Conservation (phyloP, 2,797 vertebrate species). For the Spinus olivaceus region DNA sequence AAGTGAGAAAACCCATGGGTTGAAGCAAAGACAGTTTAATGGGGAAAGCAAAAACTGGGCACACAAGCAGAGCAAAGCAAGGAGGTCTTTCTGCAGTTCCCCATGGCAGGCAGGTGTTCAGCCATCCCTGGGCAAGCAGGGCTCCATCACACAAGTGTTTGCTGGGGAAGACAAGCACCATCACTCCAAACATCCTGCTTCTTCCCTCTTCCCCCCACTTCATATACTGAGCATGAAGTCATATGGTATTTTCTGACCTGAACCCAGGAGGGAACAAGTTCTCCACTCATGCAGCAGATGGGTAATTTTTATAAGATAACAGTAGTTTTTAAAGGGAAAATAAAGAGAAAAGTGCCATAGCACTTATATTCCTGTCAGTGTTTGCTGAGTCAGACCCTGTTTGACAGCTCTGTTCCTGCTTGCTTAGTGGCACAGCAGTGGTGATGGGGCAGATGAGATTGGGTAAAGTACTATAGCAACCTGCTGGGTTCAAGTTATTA, state of each 20-base stretch:
- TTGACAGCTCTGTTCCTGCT: not conserved
- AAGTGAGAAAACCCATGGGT: not conserved
- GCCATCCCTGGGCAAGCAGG: not conserved
- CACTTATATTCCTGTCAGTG: not conserved
- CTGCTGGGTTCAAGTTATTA: not conserved
- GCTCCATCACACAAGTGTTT: not conserved
- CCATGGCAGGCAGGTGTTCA: not conserved
- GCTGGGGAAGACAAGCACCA: not conserved
- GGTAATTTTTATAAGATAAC: not conserved
- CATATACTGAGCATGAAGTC: not conserved
- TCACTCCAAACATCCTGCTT: not conserved
- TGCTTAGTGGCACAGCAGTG: not conserved
- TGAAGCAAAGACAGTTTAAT: not conserved
- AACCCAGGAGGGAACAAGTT: not conserved
- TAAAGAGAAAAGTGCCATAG: accelerated
- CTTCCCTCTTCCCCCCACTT: not conserved
- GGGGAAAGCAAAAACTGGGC: not conserved
- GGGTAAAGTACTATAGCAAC: not conserved
- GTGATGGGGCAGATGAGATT: not conserved
- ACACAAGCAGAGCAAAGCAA: not conserved
- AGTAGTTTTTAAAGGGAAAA: not conserved
- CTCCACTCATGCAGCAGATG: not conserved
- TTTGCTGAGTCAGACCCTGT: not conserved
- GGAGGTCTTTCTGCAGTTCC: not conserved
- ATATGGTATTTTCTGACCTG: not conserved